A percentile compares a stretch with the other conserved stretches of the same genome.
Evolutionary conservation across 2,113 vertebrate species (phyloP).

Genomic region (Anolis carolinensis): DNA sequence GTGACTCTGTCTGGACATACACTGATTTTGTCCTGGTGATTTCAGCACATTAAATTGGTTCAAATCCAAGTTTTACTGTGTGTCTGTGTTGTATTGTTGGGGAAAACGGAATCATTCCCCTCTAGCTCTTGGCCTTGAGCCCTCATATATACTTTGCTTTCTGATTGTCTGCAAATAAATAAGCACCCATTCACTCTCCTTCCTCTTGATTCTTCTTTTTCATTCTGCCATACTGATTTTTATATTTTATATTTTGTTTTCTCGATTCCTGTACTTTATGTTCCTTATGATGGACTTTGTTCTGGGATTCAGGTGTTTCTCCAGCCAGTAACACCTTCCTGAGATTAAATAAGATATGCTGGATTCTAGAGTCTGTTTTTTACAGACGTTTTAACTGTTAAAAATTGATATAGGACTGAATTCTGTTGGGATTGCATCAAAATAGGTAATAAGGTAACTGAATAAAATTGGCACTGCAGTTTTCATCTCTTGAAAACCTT

Average conservation of each 20-base stretch:
- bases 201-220: background rate
- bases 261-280: background rate
- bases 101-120: background rate
- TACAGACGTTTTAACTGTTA: background rate
- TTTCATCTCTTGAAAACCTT: slow-evolving; percentile 26
- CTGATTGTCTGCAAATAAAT: slow-evolving; percentile 15
- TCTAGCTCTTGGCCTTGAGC: slow-evolving; percentile 4
- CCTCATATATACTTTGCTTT: slow-evolving; percentile 20
- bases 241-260: background rate
- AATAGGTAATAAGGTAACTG: slow-evolving; percentile 13
- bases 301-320: slow-evolving; percentile 23
- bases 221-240: background rate
- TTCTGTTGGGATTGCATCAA: slow-evolving; percentile 10
- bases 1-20: background rate
- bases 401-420: background rate
- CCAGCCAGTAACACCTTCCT: background rate
- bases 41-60: background rate
- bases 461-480: slow-evolving; percentile 37
- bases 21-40: background rate
- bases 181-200: background rate
- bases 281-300: background rate
- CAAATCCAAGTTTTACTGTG: background rate
- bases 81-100: background rate
- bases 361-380: background rate
- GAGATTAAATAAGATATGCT: background rate